phyloP scores from a whole-genome alignment of 2,888 invertebrate species.

The Orthosia incerta region DNA sequence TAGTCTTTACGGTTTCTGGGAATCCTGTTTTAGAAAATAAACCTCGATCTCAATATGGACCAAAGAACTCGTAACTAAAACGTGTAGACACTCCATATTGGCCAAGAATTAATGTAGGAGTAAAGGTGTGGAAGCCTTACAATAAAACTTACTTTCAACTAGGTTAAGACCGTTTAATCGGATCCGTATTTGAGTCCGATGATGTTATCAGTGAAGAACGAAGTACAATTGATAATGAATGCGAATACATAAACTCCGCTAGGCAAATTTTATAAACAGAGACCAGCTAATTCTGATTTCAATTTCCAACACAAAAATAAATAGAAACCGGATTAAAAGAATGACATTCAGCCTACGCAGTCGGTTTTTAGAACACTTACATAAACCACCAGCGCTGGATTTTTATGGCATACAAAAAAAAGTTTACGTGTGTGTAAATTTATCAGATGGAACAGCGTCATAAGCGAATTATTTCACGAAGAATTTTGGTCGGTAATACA shows the following conservation, averaged over 20 bases:
- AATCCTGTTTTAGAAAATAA: constrained; percentile 45
- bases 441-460: constrained; percentile 71
- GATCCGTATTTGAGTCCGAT: constrained; percentile 68
- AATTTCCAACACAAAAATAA: constrained; percentile 71
- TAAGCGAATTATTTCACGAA: constrained; percentile 69
- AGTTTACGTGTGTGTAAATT: constrained; percentile 73
- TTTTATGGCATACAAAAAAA: constrained; percentile 75
- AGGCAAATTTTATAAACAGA: constrained; percentile 59
- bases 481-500: constrained; percentile 67
- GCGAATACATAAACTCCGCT: constrained; percentile 50
- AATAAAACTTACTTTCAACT: constrained; percentile 75
- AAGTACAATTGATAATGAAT: constrained; percentile 42
- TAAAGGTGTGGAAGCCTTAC: constrained; percentile 79
- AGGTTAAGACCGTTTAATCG: constrained; percentile 81
- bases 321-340: constrained; percentile 71
- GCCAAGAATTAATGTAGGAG: constrained; percentile 67
- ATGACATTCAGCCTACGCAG: constrained; percentile 76
- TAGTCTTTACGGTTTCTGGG: constrained; percentile 12
- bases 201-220: constrained; percentile 59
- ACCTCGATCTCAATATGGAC: constrained; percentile 45
- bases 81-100: constrained; percentile 43
- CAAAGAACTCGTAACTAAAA: constrained; percentile 41
- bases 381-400: constrained; percentile 72
- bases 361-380: constrained; percentile 79
- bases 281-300: constrained; percentile 33